phyloP scores from a whole-genome alignment of 2,797 vertebrate species.

The Coregonus sp. region DNA sequence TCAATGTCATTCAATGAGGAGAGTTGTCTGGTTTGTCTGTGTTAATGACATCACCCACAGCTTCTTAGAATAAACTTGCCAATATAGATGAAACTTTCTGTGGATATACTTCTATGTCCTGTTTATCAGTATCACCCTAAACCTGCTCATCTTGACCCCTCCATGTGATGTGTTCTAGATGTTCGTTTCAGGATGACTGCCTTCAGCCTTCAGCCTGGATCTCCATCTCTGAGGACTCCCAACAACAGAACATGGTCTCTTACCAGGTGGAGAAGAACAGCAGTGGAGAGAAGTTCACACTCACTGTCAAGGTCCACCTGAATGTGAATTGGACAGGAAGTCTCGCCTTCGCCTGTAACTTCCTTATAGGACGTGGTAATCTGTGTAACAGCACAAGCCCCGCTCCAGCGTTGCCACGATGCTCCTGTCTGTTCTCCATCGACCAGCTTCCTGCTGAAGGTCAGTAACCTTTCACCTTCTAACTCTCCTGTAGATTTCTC shows the following conservation, averaged over 20 bases:
- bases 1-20: not conserved
- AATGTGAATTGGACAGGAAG: not conserved
- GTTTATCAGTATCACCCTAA: not conserved
- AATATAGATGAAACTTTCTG: no score
- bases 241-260: slow-evolving; percentile 54
- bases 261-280: slow-evolving; percentile 24
- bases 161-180: slow-evolving; percentile 44
- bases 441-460: slow-evolving; percentile 36
- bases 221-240: slow-evolving; percentile 56
- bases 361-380: not conserved
- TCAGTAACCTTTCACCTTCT: slow-evolving; percentile 37
- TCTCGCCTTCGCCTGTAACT: slow-evolving; percentile 47
- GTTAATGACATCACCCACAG: no score
- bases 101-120: no score
- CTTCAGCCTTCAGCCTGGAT: slow-evolving; percentile 54
- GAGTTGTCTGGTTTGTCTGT: no score
- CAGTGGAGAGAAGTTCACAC: slow-evolving; percentile 38
- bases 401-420: slow-evolving; percentile 55
- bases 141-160: not conserved
- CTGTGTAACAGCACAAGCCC: not conserved
- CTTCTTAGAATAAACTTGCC: no score
- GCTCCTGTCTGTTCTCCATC: slow-evolving; percentile 54
- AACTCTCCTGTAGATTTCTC: not conserved
- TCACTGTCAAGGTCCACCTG: slow-evolving; percentile 48
- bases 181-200: slow-evolving; percentile 63